Conservation (phyloP, 2,113 vertebrate genomes). For the Albula glossodonta region DNA sequence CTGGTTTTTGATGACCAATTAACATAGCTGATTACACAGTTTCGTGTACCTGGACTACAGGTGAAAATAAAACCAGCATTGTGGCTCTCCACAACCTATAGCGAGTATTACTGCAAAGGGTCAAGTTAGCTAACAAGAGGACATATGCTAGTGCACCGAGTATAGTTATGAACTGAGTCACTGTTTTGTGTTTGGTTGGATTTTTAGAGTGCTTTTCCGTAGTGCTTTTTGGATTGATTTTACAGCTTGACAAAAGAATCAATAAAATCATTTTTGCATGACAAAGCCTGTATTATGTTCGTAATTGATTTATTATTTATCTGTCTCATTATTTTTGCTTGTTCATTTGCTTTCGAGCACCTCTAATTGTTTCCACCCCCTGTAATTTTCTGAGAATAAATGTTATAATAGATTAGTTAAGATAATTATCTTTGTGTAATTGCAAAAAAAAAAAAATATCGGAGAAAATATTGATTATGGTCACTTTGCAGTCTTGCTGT, state of each 20-base stretch:
- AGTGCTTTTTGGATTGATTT: neutral
- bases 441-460: neutral
- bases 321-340: neutral
- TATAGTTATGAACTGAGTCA: no score
- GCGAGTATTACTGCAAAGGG: no score
- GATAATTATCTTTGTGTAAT: neutral
- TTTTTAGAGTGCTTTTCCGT: no score
- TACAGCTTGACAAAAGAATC: neutral
- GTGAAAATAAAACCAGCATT: no score
- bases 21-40: no score
- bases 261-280: neutral
- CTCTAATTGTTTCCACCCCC: neutral
- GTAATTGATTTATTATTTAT: no score
- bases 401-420: neutral
- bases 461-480: neutral
- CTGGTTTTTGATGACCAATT: no score
- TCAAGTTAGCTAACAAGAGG: no score
- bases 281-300: neutral
- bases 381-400: neutral
- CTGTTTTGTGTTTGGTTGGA: no score
- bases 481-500: neutral
- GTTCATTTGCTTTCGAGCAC: neutral
- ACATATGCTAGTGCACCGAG: neutral
- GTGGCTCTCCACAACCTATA: no score
- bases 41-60: no score